Base-by-base conservation (phyloP, 2,888 invertebrate genomes). In the Pantelozetes paolii region DNA sequence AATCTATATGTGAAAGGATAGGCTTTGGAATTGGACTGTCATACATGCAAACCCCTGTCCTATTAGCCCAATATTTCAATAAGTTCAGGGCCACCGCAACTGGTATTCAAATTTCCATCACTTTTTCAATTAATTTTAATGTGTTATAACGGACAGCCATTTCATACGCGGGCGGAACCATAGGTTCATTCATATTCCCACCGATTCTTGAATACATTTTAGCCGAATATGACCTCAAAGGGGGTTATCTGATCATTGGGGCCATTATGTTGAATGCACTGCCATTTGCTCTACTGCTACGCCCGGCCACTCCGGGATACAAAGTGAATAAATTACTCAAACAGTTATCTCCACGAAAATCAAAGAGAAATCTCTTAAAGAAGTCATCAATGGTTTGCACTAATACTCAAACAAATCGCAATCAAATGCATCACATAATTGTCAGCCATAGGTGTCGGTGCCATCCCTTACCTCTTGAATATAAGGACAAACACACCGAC, bases 1-100 rank as follows among this genome's bases (percentile, higher is more conserved):
- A 36, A 26, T 13, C 18, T 28, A 28, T 11, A 20, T 28, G 1
- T 36, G 11, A 36, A 30, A 69, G 13, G 3, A 40, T 32, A 78
- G 78, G 78, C 13, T 59, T 77, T 23, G 78, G 78, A 20, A 77
- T 77, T 50, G 78, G 78, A n/a, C 30, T 78, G 13, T 73, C 77
- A 2, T 76, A 74, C 18, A 75, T 77, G 30, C 76, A 77, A 13
- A 67, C 75, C 1, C 76, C 77, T 1, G 76, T 77, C 26, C 77
- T 73, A 5, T 48, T 78, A 40, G 77, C 77, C 64, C 76, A 78
- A 42, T 78, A 78, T 69, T 78, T 78, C 32, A 75, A 76, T 18
- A 75, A 76, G 64, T 75, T 76, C 54, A 71, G 75, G 26, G 77
- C 76, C 15, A 75, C 76, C 18, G 78, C 78, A 5, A 76, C 76